Base-by-base conservation (phyloP, 2,113 vertebrate species). In the Pipra filicauda region DNA sequence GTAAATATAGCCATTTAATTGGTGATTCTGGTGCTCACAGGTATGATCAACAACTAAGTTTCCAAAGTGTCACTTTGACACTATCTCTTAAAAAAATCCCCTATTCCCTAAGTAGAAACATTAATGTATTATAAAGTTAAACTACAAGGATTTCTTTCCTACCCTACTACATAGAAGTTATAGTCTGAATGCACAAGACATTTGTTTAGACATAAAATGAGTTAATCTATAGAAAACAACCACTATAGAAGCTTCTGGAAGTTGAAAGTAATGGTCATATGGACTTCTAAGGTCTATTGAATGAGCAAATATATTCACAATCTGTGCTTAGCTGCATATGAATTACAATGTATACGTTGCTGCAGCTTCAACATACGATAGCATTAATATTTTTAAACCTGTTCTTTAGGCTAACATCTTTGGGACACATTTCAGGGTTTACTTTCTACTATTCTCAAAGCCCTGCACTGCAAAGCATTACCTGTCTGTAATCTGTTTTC, bases 381-480 rank as follows among this genome's bases (percentile, higher is more conserved):
- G 61, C 16, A 95, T 91, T 89, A 65, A 2, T 61, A 85, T 93
- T 96, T 96, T 95, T 95, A 94, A 72, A 72, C 44, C n/a, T 70
- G 39, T 37, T 85, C 82, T 88, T 96, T 77, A 33, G 35, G 43
- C 58, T 86, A 85, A 59, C 5, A 24, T 55, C 43, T 77, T 46
- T 0, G 1, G 26, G 16, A 88, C 6, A n/a, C 9, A 74, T 90
- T 95, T 94, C 91, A 94, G 87, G 89, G 81, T 95, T 95, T 96
- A 89, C 81, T 94, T 95, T 89, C 92, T 79, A 31, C 26, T 75
- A 4, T 11, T 94, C 93, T 89, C 91, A 70, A 72, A 95, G 82
- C 48, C 77, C n/a, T 95, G 69, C 70, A 84, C 66, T 15, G 37
- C 89, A 91, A 85, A 97, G 69, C 48, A 94, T 72, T 83, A 96